Base-by-base conservation (phyloP, 1,140 invertebrate species). In the Hypothenemus hampei region DNA sequence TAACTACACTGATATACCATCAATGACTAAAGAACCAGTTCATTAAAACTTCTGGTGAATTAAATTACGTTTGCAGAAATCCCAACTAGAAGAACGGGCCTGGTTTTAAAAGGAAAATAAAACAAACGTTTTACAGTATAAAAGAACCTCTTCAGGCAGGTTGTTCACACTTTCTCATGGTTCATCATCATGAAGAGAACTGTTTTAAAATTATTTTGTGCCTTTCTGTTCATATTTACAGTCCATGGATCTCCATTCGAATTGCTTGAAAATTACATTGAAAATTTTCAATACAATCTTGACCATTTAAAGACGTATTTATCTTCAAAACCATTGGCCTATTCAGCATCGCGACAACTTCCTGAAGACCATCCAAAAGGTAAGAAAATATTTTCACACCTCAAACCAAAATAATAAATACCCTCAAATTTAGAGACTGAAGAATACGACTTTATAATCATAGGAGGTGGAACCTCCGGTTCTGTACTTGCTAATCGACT, bases 401-500 rank as follows among this genome's bases (percentile, higher is more conserved):
- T 29, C 26, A 29, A 29, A 29, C 26, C n/a, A n/a, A 6, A 29
- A n/a, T 29, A 29, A 7, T 29, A 5, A 5, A 29, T 29, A 6
- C 11, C n/a, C n/a, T 29, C 0, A 29, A 3, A 19, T 51, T 16
- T 31, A 51, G 49, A 41, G 18, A 29, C 21, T 44, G 50, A 41
- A 44, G 29, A 44, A 15, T 53, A 79, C 55, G 69, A 71, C 50
- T 71, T 71, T 31, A 65, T 71, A 6, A 58, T 71, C 1, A 57
- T 71, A 2, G 69, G 69, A 11, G 65, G 64, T 5, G 69, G 77
- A 6, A 78, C 81, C 1, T 76, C 77, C 0, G 80, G 80, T 3
- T 73, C 75, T 3, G 76, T 75, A 0, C 56, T 81, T 3, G 83
- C 83, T 4, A 85, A 83, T 61, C 71, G 83, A 43, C 66, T 95